A percentile compares a stretch with the other conserved stretches of the same genome.
Evolutionary conservation across 2,113 vertebrate genomes (phyloP).

Genomic region (Melanostigma gelatinosum): DNA sequence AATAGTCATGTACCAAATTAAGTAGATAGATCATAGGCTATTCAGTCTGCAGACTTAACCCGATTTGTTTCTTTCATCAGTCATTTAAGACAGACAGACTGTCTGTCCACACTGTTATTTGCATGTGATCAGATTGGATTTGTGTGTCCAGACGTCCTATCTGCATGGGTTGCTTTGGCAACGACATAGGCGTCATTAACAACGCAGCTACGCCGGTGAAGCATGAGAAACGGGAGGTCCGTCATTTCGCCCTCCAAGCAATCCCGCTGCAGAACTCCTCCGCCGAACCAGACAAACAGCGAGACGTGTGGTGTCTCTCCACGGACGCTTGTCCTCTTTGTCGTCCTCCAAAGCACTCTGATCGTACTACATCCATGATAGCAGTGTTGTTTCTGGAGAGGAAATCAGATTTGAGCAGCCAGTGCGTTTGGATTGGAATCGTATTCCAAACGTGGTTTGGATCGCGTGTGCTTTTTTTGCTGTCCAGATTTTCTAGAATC

Average conservation of each 20-base stretch:
- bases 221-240: neutral
- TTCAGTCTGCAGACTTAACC: neutral
- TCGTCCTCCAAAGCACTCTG: neutral
- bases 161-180: neutral
- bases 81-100: neutral
- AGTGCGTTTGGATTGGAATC: neutral
- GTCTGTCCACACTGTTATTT: neutral
- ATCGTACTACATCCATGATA: neutral
- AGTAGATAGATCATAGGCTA: neutral
- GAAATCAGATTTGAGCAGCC: no score
- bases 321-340: neutral
- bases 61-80: neutral
- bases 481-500: neutral
- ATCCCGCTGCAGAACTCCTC: neutral
- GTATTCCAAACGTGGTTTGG: neutral
- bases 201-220: neutral
- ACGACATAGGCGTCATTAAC: neutral
- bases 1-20: no score
- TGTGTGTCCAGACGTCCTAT: neutral
- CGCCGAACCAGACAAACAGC: neutral
- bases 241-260: neutral
- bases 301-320: no score
- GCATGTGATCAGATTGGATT: neutral
- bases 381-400: neutral
- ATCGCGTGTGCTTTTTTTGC: neutral